These are phyloP conservation scores for Conus canariensis DNA, from an alignment of 2,888 invertebrate genomes.

Conservation along the genomic window DNA sequence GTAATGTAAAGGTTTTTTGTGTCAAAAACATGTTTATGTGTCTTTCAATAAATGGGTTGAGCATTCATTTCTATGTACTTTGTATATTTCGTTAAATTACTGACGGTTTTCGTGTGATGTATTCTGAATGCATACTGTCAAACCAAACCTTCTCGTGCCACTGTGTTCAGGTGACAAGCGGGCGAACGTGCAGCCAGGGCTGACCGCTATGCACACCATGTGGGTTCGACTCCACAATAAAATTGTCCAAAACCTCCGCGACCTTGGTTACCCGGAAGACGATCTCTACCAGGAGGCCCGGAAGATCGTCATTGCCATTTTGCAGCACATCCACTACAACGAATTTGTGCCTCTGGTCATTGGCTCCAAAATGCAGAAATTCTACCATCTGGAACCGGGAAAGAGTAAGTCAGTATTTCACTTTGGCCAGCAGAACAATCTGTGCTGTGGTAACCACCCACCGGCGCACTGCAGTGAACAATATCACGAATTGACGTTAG, in stretches of 20 bases:
- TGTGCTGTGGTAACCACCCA: too few relatives aligned
- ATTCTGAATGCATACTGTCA: too few relatives aligned
- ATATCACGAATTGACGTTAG: too few relatives aligned
- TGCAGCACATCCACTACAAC: constrained; percentile 42
- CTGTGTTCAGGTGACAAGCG: constrained; percentile 11
- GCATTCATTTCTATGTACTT: too few relatives aligned
- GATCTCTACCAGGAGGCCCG: constrained; percentile 25
- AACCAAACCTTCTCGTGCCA: not conserved
- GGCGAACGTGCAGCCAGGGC: constrained; percentile 34
- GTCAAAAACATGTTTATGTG: too few relatives aligned
- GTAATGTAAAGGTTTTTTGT: too few relatives aligned
- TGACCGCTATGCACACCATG: constrained; percentile 31
- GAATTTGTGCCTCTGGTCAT: constrained; percentile 40
- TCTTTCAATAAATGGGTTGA: too few relatives aligned
- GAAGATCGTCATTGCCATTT: constrained; percentile 22
- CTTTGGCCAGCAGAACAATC: too few relatives aligned
- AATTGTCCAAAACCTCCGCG: not conserved
- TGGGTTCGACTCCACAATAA: constrained; percentile 33
- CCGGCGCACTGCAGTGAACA: too few relatives aligned
- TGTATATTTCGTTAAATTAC: too few relatives aligned
- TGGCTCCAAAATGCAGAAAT: not conserved
- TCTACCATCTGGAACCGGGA: constrained; percentile 3
- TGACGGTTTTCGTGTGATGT: too few relatives aligned
- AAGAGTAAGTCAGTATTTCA: not conserved
- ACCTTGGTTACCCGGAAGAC: not conserved